Evolutionary conservation across 2,113 vertebrate species (phyloP), one percentile per base, ranked within the genome.

Genomic region (Eupsittula cactorum): DNA sequence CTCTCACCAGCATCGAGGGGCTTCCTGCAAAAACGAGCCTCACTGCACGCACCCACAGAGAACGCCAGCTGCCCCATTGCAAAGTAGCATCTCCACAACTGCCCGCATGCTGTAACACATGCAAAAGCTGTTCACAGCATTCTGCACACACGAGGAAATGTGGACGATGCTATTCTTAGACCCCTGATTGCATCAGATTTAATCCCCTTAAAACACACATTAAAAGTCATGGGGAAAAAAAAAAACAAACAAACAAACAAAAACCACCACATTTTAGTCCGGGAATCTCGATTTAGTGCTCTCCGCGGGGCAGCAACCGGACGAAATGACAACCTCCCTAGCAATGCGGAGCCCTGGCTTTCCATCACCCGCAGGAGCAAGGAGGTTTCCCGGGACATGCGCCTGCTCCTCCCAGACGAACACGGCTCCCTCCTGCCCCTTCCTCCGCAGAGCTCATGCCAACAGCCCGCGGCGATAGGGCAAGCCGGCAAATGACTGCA

Each of bases 81-180:
- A 20, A 17, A 37, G 23, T 0, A 9, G 18, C 74, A 33, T 1
- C 55, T 31, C 57, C 57, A 3, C n/a, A 8, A 2, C 47, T 0
- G 13, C 62, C n/a, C 53, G 16, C 1, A 21, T 2, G 27, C 60
- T 13, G 2, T 27, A 49, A 19, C 28, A 11, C 42, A 9, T 0
- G 25, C 24, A 18, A 16, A 42, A 59, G 70, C 77, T 21, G 2
- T 3, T 7, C 52, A 3, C 6, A 64, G 49, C 60, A 3, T 74
- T 23, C 1, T 0, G 69, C 78, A 90, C 78, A 39, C 0, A 67
- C 20, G 0, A 11, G 8, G 16, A 17, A 85, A 39, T 25, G 55
- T 4, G 88, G 42, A 62, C 27, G 8, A 6, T 11, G 69, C 70
- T 94, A 84, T 92, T 94, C 74, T 85, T 71, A 82, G 60, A 13